Percentiles rank a stretch among this genome's conserved stretches.
phyloP scores from a whole-genome alignment of 23 tunicate species.

The Phallusia fumigata region DNA sequence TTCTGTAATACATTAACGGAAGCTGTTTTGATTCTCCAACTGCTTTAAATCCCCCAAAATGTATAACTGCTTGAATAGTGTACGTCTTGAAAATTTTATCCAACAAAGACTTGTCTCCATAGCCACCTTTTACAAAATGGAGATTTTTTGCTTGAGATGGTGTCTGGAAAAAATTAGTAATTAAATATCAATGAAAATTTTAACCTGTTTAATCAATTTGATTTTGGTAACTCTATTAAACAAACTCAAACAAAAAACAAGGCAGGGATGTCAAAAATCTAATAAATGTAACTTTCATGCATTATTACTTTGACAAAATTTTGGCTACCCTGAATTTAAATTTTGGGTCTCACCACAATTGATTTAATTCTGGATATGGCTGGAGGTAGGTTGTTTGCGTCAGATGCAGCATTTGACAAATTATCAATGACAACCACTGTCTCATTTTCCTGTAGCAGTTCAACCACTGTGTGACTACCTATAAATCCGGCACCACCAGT shows the following conservation, averaged over 20 bases:
- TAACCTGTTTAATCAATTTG: no score
- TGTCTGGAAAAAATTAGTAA: background rate
- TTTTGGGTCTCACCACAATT: constrained; percentile 44
- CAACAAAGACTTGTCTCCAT: constrained; percentile 54
- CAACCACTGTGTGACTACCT: constrained; percentile 93
- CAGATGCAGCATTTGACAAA: constrained; percentile 78
- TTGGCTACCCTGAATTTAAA: no score
- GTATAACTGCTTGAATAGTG: constrained; percentile 75
- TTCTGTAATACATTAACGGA: constrained; percentile 84
- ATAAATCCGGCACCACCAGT: constrained; percentile 97
- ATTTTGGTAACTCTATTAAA: no score
- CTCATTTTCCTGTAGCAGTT: constrained; percentile 57
- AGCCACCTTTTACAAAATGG: constrained; percentile 60
- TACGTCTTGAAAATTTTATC: constrained; percentile 44
- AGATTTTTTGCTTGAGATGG: constrained; percentile 23
- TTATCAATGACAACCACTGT: constrained; percentile 86
- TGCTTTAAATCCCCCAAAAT: constrained; percentile 95
- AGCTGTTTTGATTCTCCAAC: constrained; percentile 96
- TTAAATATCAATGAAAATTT: no score
- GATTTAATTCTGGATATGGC: constrained; percentile 48
- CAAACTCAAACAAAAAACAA: no score
- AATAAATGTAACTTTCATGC: no score
- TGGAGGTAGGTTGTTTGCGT: constrained; percentile 57
- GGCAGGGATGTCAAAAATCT: no score
- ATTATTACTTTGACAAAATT: no score